Evolutionary conservation across 2,797 vertebrate genomes (phyloP).

Genomic region (Forpus xanthops): DNA sequence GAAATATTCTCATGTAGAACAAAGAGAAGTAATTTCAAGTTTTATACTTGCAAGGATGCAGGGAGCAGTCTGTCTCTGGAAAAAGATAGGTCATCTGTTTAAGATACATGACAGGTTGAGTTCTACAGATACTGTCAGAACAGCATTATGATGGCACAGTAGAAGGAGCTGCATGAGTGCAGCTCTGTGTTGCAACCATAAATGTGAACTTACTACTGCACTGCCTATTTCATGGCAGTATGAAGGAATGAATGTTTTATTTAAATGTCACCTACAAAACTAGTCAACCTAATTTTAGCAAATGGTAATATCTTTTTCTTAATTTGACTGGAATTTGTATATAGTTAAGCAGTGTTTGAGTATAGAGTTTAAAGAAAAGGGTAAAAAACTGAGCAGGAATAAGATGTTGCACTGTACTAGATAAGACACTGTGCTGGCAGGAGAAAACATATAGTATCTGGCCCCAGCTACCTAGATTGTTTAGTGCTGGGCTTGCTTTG

Average conservation of each 20-base stretch:
- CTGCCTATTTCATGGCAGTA: neutral
- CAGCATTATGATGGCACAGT: neutral
- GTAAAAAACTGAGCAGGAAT: neutral
- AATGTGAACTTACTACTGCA: neutral
- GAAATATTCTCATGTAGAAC: neutral
- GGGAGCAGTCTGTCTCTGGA: neutral
- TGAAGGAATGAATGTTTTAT: neutral
- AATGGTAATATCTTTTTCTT: neutral
- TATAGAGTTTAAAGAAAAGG: neutral
- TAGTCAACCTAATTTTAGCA: neutral
- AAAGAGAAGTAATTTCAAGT: neutral
- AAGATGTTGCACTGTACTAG: neutral
- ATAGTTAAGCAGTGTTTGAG: neutral
- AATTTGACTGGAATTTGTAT: neutral
- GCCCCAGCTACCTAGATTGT: neutral
- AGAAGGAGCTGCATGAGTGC: neutral
- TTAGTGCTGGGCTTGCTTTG: neutral
- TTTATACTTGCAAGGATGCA: neutral
- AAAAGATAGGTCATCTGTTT: slow-evolving; percentile 12
- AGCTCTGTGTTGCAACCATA: neutral
- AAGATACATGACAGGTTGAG: neutral
- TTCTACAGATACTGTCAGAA: neutral
- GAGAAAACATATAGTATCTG: neutral
- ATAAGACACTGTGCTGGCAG: neutral
- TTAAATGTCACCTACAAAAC: slow-evolving; percentile 9